Base-by-base conservation (phyloP, 2,888 invertebrate genomes). In the Campoplex nolae region DNA sequence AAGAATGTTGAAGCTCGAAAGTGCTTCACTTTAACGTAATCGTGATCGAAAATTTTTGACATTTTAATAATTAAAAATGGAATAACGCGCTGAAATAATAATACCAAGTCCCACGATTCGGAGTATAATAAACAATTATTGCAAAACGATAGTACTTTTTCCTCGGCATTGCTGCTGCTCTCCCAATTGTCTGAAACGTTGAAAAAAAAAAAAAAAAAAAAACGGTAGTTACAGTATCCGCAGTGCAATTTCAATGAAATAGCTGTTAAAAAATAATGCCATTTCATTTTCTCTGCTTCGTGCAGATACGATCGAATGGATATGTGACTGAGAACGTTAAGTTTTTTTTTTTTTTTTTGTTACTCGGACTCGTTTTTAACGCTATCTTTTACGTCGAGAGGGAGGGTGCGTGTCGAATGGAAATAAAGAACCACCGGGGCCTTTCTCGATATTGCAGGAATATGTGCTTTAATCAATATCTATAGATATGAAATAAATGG, bases 401-500 rank as follows among this genome's bases (percentile, higher is more conserved):
- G 1, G 23, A 74, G 38, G 16, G 35, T 74, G 82, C 83, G 83
- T 79, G 86, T 71, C 70, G n/a, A 83, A 83, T 56, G 75, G 62
- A 71, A 75, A 83, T 86, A 78, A 79, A 83, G 54, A 70, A 51
- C 18, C 76, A 23, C 23, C 23, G 23, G 32, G 67, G 32, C 38
- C 73, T 56, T 78, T 45, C 28, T 68, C 82, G 62, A 74, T 82
- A 75, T 78, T 79, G 62, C 28, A 42, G 4, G 68, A 83, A 80
- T 80, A 58, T 65, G 51, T 48, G 32, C n/a, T 45, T 35, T n/a
- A 65, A 28, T 48, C 8, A 6, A 35, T 75, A 65, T 38, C 11
- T 74, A 45, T 74, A 56, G 6, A n/a, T 51, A 7, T 11, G 13
- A 13, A n/a, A 13, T 28, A 28, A 62, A 62, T 62, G 28, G 58